phyloP scores from a whole-genome alignment of 2,797 vertebrate species.

The Setipinna tenuifilis region DNA sequence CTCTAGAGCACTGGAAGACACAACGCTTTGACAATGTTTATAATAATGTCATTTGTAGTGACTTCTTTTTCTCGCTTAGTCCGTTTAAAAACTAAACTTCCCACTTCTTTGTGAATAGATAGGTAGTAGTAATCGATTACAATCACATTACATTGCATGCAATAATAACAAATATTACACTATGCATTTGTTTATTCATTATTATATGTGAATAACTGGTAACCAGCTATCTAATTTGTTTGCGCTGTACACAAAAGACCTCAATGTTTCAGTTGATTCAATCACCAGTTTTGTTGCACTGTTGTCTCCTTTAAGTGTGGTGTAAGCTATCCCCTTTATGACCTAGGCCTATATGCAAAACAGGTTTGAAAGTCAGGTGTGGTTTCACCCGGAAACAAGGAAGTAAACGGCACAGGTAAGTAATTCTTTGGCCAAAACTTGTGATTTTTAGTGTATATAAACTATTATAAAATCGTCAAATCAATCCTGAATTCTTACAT shows the following conservation, averaged over 20 bases:
- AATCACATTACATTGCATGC: too few species aligned
- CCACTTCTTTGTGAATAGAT: too few species aligned
- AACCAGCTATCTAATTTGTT: too few species aligned
- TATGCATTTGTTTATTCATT: too few species aligned
- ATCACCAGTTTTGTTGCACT: not conserved
- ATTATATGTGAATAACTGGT: too few species aligned
- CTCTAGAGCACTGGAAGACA: not conserved
- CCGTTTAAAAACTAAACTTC: too few species aligned
- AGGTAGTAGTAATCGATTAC: too few species aligned
- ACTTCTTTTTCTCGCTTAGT: too few species aligned
- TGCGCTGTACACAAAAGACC: not conserved
- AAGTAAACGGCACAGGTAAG: slow-evolving; percentile 10
- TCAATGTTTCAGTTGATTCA: not conserved
- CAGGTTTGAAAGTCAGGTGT: not conserved
- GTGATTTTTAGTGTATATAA: not conserved
- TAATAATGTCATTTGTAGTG: not conserved
- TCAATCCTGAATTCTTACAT: not conserved
- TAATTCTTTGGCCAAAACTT: not conserved
- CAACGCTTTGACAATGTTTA: not conserved
- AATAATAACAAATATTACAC: too few species aligned
- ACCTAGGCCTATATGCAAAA: not conserved
- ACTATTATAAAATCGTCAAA: not conserved
- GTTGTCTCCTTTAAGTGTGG: not conserved
- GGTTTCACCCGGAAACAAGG: not conserved
- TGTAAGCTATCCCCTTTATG: not conserved